Evolutionary conservation across 2,113 vertebrate genomes (phyloP), one percentile per base, ranked within the genome.

Genomic region (Cacatua alba): DNA sequence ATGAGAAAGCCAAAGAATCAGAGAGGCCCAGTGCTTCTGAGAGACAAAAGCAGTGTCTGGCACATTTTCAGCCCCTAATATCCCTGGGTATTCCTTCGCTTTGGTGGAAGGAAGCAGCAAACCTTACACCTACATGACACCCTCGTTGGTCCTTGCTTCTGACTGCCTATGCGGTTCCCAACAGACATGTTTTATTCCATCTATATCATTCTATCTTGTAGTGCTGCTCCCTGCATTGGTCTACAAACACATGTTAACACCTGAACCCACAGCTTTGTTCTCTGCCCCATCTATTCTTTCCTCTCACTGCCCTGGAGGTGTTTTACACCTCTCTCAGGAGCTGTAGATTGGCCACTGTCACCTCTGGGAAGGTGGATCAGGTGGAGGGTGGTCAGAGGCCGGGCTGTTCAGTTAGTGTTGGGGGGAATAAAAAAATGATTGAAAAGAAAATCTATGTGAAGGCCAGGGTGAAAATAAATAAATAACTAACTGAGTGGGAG

Each of bases 401-500:
- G 9, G 0, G 3, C 23, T 33, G 3, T 62, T 86, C 41, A 57
- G 70, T 31, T 16, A 33, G 7, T 24, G 31, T 29, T 35, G 33
- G 4, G 25, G 25, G 16, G 15, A 35, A 86, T 76, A 94, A 71
- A 52, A 74, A 33, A 67, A 77, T 48, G 52, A 86, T 8, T 78
- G 46, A 4, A 35, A 52, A 62, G 60, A 86, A 64, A 89, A 82
- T 39, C 43, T 59, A 11, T 63, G 55, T 20, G 74, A 95, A 96
- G 71, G 68, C 76, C 89, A 91, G 67, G 39, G 90, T 82, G 62
- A 26, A 96, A 96, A 96, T 94, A 96, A 95, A 85, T 94, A 97
- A 95, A 95, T 93, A 97, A 91, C 71, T 78, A 67, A 68, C 15
- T 26, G 59, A 81, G 92, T 92, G 89, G 96, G 97, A 97, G 93